Base-by-base conservation (phyloP, 2,113 vertebrate genomes). In the Stegastes partitus region DNA sequence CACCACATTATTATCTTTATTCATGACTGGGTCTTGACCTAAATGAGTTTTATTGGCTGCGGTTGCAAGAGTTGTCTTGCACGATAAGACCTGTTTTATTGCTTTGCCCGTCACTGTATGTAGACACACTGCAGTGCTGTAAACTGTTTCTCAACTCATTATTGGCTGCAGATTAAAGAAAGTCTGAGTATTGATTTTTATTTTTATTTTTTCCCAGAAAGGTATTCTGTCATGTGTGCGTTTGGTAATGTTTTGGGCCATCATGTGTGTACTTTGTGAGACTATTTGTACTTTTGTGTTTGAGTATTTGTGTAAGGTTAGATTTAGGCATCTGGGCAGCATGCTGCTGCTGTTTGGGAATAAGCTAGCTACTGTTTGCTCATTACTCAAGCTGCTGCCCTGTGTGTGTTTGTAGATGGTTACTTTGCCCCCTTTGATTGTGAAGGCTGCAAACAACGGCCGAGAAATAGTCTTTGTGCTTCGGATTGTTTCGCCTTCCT, bases 331-430 rank as follows among this genome's bases (percentile, higher is more conserved):
- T 66, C 57, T 74, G 55, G 58, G 34, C 72, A 69, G 64, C 82
- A 42, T 42, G 63, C 80, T 70, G 91, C 86, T 74, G 62, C 78
- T 88, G 84, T 91, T 90, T 89, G 80, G 28, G 61, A 55, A 51
- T 31, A 22, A 22, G 62, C 71, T 81, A 73, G 67, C 70, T 47
- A 50, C 70, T 89, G 79, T 91, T 90, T 91, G 85, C 84, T 89
- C 59, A 71, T 86, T 92, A 84, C 76, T 83, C 82, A 88, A 85
- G 28, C 80, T 61, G 34, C 81, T 65, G 82, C 50, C 56, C 28
- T 62, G 28, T 53, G 59, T 66, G 31, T 90, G 85, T 90, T 91
- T 90, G 75, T 81, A 64, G 63, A 66, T 39, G 58, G 64, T 85
- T 81, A 72, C 79, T 86, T 85, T 88, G 79, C 55, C 80, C 81